A percentile compares a stretch with the other conserved stretches of the same genome.
Conservation (phyloP, 2,797 vertebrate genomes). For the Rhabdophis nuchalis region DNA sequence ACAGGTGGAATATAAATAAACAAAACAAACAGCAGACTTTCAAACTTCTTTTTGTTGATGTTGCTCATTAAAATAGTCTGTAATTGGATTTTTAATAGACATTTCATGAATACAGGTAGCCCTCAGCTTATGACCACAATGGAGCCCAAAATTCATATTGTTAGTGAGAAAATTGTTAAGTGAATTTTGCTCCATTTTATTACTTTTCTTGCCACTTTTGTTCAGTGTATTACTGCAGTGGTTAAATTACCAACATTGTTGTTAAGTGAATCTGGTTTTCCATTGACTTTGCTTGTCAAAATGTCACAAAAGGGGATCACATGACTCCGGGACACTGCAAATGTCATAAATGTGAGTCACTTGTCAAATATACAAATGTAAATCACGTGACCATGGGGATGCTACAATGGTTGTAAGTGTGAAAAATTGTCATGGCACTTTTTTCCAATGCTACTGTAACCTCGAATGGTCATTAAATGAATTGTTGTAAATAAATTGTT, state of each 20-base stretch:
- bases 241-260: neutral
- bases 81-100: neutral
- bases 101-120: neutral
- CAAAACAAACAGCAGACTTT: neutral
- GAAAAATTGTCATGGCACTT: neutral
- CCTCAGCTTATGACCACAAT: neutral
- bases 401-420: neutral
- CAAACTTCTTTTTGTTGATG: neutral
- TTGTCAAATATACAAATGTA: neutral
- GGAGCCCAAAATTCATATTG: neutral
- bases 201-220: neutral
- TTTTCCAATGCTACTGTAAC: neutral
- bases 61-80: neutral
- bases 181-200: neutral
- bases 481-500: neutral
- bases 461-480: neutral
- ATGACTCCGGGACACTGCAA: neutral
- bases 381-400: neutral
- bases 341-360: neutral
- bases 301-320: neutral
- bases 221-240: neutral
- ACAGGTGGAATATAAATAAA: neutral
- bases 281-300: neutral
- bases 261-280: neutral
- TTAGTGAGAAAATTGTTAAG: neutral